These are phyloP conservation scores for Pseudomyrmex flavicornis DNA, from an alignment of 1,140 invertebrate genomes.

Conservation along the genomic window DNA sequence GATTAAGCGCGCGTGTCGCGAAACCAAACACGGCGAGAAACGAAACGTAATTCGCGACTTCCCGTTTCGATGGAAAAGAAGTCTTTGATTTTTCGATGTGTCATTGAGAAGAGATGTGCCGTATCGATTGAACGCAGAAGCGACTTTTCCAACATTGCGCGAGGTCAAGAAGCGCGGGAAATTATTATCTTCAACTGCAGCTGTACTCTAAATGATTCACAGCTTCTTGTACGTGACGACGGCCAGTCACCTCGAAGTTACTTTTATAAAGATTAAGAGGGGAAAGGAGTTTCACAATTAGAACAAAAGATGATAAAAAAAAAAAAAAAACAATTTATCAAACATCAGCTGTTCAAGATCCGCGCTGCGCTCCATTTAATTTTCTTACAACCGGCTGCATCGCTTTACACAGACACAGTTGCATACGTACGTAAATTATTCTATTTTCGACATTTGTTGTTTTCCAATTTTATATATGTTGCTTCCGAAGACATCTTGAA, in stretches of 20 bases:
- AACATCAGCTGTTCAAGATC: too few relatives aligned
- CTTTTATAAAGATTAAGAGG: too few relatives aligned
- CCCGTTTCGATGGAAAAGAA: not conserved
- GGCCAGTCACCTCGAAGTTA: not conserved
- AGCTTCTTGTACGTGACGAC: not conserved
- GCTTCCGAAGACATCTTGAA: too few relatives aligned
- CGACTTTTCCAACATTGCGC: slow-evolving; percentile 16
- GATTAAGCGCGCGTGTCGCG: slow-evolving; percentile 39
- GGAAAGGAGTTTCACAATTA: too few relatives aligned
- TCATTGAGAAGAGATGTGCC: not conserved
- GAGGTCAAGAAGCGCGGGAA: not conserved
- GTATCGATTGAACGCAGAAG: not conserved
- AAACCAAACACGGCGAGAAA: not conserved
- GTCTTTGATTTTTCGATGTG: too few relatives aligned
- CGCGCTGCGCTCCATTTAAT: too few relatives aligned
- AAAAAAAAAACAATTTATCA: slow-evolving; percentile 21
- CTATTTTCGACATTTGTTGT: too few relatives aligned
- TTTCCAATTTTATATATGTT: too few relatives aligned
- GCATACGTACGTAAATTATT: too few relatives aligned
- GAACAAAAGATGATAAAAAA: too few relatives aligned
- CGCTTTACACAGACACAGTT: too few relatives aligned
- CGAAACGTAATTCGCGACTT: not conserved
- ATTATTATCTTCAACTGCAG: slow-evolving; percentile 1
- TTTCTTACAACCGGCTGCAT: too few relatives aligned
- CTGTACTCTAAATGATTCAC: slow-evolving; percentile 9